A percentile compares a stretch with the other conserved stretches of the same genome.
Conservation (phyloP, 53 echinoderm and acorn worm species). For the Temnopleurus reevesii region DNA sequence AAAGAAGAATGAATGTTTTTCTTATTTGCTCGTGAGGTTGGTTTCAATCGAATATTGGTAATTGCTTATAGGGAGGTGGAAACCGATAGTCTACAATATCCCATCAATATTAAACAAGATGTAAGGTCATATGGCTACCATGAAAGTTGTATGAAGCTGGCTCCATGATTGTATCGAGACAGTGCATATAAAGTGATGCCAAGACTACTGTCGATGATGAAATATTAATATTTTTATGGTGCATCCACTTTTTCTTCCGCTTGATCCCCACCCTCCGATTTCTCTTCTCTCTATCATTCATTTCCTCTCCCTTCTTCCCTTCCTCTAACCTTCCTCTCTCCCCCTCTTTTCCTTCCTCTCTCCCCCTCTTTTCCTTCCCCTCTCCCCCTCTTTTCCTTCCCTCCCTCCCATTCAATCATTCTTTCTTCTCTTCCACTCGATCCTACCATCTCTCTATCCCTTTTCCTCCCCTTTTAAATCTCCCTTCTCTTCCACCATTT, state of each 20-base stretch:
- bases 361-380: background rate
- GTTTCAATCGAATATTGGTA: no score
- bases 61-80: background rate
- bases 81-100: background rate
- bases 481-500: no score
- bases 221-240: background rate
- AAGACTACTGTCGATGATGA: background rate
- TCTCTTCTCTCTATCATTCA: background rate
- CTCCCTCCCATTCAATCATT: no score
- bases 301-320: background rate
- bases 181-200: background rate
- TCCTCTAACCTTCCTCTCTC: background rate
- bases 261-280: background rate
- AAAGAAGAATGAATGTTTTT: no score
- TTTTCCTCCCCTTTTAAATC: background rate
- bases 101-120: background rate
- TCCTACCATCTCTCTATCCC: background rate
- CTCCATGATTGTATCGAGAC: background rate
- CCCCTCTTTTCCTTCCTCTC: background rate
- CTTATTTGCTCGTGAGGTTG: no score
- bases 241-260: no score
- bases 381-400: background rate
- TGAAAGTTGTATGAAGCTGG: background rate
- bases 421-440: no score
- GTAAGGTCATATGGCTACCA: background rate